Conservation (phyloP, 2,888 invertebrate genomes). For the Criorhina ranunculi region DNA sequence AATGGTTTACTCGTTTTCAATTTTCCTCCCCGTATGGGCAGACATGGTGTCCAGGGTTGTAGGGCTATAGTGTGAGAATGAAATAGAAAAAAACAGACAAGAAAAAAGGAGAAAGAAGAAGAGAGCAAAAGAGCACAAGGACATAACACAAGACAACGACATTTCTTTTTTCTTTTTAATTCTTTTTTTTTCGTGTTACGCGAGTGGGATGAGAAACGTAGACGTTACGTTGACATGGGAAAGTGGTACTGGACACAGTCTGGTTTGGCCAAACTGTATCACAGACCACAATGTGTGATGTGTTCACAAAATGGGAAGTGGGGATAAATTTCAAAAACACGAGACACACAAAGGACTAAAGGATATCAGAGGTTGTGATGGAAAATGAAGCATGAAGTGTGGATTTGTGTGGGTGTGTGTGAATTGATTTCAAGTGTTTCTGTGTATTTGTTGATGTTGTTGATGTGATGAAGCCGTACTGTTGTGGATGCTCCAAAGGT, state of each 20-base stretch:
- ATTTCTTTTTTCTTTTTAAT: slow-evolving; percentile 47
- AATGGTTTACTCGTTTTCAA: slow-evolving; percentile 84
- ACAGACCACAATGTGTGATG: slow-evolving; percentile 28
- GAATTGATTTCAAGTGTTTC: slow-evolving; percentile 2
- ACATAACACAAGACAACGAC: slow-evolving; percentile 79
- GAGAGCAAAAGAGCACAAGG: slow-evolving; percentile 81
- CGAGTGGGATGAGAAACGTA: slow-evolving; percentile 59
- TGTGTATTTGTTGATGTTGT: slow-evolving; percentile 32
- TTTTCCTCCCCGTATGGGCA: slow-evolving; percentile 85
- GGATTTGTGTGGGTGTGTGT: slow-evolving; percentile 27
- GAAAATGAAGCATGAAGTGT: slow-evolving; percentile 57
- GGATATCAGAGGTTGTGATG: slow-evolving; percentile 42
- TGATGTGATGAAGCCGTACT: slow-evolving; percentile 22
- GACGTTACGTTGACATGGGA: slow-evolving; percentile 52
- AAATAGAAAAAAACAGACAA: slow-evolving; percentile 78
- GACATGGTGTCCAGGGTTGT: slow-evolving; percentile 85
- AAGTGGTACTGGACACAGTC: slow-evolving; percentile 22
- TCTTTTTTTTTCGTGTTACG: slow-evolving; percentile 60
- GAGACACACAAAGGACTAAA: slow-evolving; percentile 54
- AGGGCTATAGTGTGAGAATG: slow-evolving; percentile 80
- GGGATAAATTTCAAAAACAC: slow-evolving; percentile 38
- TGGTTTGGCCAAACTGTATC: too few relatives aligned
- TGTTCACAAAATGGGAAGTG: slow-evolving; percentile 39
- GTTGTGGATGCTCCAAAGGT: slow-evolving; percentile 46
- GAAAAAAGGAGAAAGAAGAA: slow-evolving; percentile 81